phyloP scores from a whole-genome alignment of 2,888 invertebrate species.

The Taenaris catops region DNA sequence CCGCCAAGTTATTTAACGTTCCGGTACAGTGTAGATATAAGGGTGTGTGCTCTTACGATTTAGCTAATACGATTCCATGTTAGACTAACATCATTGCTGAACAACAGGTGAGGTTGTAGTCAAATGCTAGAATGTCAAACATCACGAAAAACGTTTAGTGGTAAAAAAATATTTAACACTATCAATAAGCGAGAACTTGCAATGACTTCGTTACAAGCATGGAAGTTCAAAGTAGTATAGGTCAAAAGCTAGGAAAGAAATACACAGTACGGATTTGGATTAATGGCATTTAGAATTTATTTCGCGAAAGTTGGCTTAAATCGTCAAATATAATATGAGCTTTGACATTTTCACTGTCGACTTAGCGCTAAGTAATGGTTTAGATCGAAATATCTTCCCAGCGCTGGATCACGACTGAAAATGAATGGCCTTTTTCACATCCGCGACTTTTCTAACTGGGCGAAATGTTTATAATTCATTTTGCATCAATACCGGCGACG shows the following conservation, averaged over 20 bases:
- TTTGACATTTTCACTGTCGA: conserved; percentile 32
- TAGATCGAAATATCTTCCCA: conserved; percentile 24
- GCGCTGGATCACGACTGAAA: conserved; percentile 26
- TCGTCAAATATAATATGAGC: conserved; percentile 28
- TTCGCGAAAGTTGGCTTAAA: conserved; percentile 23
- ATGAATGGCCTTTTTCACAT: conserved; percentile 26
- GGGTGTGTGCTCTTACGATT: too few species aligned
- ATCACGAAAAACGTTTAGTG: too few species aligned
- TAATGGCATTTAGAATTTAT: conserved; percentile 26
- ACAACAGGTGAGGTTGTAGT: background rate
- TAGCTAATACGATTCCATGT: too few species aligned
- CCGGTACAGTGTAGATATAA: too few species aligned
- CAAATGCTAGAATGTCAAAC: too few species aligned
- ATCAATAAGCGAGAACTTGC: conserved; percentile 11
- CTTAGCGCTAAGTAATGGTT: conserved; percentile 29
- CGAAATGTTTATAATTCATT: conserved; percentile 13
- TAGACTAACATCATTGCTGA: too few species aligned
- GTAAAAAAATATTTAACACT: too few species aligned
- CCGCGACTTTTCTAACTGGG: conserved; percentile 11
- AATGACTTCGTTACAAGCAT: conserved; percentile 18
- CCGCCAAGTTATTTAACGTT: too few species aligned
- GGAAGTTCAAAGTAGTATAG: conserved; percentile 24
- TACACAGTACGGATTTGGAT: conserved; percentile 25
- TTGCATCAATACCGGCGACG: conserved; percentile 4
- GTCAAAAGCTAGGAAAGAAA: conserved; percentile 23